Evolutionary conservation across 2,888 invertebrate genomes (phyloP).

Genomic region (Panorpa germanica): DNA sequence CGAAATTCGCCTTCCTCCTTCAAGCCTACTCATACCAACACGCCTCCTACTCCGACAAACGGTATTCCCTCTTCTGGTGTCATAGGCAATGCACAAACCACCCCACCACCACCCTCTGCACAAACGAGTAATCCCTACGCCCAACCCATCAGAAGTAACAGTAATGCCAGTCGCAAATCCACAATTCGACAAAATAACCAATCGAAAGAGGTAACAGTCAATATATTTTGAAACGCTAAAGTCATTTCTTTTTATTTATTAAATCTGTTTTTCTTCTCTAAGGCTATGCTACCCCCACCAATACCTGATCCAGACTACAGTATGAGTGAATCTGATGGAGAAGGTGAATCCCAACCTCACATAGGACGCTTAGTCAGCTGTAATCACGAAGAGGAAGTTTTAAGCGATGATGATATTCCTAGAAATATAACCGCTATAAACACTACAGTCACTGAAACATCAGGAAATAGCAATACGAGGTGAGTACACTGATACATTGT

Average conservation of each 20-base stretch:
- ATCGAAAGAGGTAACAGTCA: too few species aligned
- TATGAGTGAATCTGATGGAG: slow-evolving; percentile 69
- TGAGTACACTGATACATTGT: slow-evolving; percentile 16
- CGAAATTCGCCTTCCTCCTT: slow-evolving; percentile 27
- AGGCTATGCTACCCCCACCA: slow-evolving; percentile 46
- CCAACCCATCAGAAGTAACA: slow-evolving; percentile 25
- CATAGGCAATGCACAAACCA: slow-evolving; percentile 24
- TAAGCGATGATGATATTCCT: too few species aligned
- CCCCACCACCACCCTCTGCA: slow-evolving; percentile 25
- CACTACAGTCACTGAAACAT: slow-evolving; percentile 38
- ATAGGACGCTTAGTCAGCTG: too few species aligned
- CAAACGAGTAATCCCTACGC: too few species aligned
- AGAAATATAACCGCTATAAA: too few species aligned
- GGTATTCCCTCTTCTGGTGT: slow-evolving; percentile 23
- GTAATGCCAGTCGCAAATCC: slow-evolving; percentile 17
- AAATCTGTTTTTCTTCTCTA: too few species aligned
- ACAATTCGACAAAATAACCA: slow-evolving; percentile 11
- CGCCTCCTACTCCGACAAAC: slow-evolving; percentile 14
- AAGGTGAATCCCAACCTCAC: too few species aligned
- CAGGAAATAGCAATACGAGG: slow-evolving; percentile 59
- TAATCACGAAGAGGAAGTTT: too few species aligned
- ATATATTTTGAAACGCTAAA: too few species aligned
- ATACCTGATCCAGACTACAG: slow-evolving; percentile 87
- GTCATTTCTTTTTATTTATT: too few species aligned
- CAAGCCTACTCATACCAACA: slow-evolving; percentile 22